Percentiles rank a stretch among this genome's conserved stretches.
phyloP scores from a whole-genome alignment of 2,888 invertebrate species.

The Abrostola triplasia region DNA sequence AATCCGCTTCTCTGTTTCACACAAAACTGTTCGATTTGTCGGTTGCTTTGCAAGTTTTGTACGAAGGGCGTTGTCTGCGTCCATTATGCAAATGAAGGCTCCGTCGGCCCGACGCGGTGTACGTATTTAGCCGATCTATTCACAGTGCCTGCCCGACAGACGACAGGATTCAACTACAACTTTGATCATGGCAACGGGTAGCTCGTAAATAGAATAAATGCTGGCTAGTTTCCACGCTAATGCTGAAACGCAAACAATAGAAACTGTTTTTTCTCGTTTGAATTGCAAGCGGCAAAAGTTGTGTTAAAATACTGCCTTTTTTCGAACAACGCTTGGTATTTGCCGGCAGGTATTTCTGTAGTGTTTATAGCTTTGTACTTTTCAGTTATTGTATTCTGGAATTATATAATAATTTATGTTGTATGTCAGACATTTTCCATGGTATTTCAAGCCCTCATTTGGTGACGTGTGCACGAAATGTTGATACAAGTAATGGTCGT shows the following conservation, averaged over 20 bases:
- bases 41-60: constrained; percentile 68
- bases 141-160: constrained; percentile 65
- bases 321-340: constrained; percentile 45
- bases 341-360: constrained; percentile 42
- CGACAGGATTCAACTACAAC: constrained; percentile 64
- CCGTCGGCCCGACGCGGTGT: constrained; percentile 54
- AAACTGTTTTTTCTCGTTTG: constrained; percentile 39
- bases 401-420: constrained; percentile 35
- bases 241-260: constrained; percentile 53
- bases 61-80: constrained; percentile 71
- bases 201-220: constrained; percentile 61
- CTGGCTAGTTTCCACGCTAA: constrained; percentile 56
- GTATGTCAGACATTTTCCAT: constrained; percentile 15
- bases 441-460: constrained; percentile 22
- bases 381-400: constrained; percentile 33
- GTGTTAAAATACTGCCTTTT: constrained; percentile 43
- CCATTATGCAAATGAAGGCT: constrained; percentile 84
- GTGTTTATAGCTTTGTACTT: constrained; percentile 45
- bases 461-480: constrained; percentile 31
- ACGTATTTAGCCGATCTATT: constrained; percentile 82
- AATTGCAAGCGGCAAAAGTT: constrained; percentile 43
- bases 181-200: constrained; percentile 59
- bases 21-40: constrained; percentile 66
- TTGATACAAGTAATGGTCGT: constrained; percentile 57
- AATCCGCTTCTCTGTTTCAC: constrained; percentile 60